Evolutionary conservation across 2,113 vertebrate species (phyloP), one percentile per base, ranked within the genome.

Genomic region (Nyctereutes procyonoides): DNA sequence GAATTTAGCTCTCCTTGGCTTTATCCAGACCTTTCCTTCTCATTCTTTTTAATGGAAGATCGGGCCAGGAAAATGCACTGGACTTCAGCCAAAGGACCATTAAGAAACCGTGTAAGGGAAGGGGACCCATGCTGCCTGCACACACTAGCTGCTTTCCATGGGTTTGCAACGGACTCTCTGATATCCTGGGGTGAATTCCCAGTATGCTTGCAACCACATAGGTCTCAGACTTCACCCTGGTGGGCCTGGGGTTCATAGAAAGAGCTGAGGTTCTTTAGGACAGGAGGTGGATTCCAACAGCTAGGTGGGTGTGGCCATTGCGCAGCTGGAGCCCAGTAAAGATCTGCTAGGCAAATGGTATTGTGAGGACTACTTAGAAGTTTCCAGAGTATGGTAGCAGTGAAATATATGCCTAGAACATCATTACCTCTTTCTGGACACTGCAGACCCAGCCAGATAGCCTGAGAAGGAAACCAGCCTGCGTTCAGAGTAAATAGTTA

Each of bases 401-500:
- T 56, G 48, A 60, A 51, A 62, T 28, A 1, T 4, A 87, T 2
- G 11, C 19, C 35, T 13, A 55, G 73, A 56, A 85, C 90, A 74
- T 85, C 48, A 53, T 62, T 80, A 67, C 38, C 77, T 93, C 38
- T 94, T 96, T 97, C 94, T 73, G 95, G 95, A 94, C 90, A 65
- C 30, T n/a, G 13, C 17, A 60, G 62, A 74, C 55, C 24, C 22
- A 81, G 63, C 32, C 48, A 14, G 58, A 95, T 88, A 10, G 30
- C 88, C 87, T 71, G 9, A 14, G 77, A 82, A 97, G 90, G 80
- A 97, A 96, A 74, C 43, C 83, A 96, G 92, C 76, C n/a, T 62
- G 98, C 93, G 87, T 98, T 99, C 98, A 92, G 98, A 98, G 98
- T 99, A 98, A 99, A 99, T 93, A 98, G 99, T 99, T 99, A 99